A percentile compares a stretch with the other conserved stretches of the same genome.
These are phyloP conservation scores for Choloepus didactylus DNA, from an alignment of 2,797 vertebrate genomes.

Conservation along the genomic window DNA sequence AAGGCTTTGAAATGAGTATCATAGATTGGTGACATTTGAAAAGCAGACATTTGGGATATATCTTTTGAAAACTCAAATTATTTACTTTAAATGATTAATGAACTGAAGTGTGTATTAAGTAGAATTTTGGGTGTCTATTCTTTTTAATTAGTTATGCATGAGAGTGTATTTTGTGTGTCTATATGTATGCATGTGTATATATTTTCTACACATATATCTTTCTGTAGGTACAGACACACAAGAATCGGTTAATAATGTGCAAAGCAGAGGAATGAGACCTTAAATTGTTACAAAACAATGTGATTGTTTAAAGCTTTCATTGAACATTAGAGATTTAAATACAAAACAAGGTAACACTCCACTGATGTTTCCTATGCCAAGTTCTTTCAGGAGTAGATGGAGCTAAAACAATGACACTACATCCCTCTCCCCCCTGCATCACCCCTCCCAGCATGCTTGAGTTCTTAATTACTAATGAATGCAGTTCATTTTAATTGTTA, in stretches of 20 bases:
- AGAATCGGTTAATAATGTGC: neutral
- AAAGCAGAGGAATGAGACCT: constrained; percentile 37
- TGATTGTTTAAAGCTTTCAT: constrained; percentile 7
- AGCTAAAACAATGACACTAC: neutral
- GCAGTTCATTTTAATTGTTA: constrained; percentile 85
- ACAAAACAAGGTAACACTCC: neutral
- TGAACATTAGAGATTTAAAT: neutral
- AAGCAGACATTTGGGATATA: constrained; percentile 69
- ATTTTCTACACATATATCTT: neutral
- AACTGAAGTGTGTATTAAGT: constrained; percentile 70
- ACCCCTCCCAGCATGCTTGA: constrained; percentile 68
- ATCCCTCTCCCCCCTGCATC: neutral
- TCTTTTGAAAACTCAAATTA: constrained; percentile 76
- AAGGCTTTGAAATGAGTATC: constrained; percentile 71
- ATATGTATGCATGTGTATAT: neutral
- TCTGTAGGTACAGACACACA: neutral
- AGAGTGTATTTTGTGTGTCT: neutral
- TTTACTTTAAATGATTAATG: constrained; percentile 78
- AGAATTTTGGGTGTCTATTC: neutral
- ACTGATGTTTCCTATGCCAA: neutral
- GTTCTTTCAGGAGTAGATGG: constrained; percentile 30
- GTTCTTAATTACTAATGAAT: constrained; percentile 83
- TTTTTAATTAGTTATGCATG: neutral
- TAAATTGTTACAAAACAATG: neutral
- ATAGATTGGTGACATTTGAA: constrained; percentile 72